Percentiles rank a stretch among this genome's conserved stretches.
phyloP scores from a whole-genome alignment of 2,888 invertebrate species.

The Axea sp. region DNA sequence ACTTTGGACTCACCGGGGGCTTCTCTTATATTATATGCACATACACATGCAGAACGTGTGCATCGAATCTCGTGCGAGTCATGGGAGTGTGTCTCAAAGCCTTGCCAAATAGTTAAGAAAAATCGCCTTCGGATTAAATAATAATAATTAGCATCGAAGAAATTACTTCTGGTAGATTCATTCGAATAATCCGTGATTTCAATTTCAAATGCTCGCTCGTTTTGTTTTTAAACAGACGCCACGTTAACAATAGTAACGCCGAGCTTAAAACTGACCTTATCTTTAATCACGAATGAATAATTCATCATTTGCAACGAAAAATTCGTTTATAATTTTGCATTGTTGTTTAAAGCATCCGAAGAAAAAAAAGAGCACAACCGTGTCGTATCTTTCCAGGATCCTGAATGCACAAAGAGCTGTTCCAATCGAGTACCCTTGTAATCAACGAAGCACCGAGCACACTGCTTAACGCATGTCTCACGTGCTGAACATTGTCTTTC shows the following conservation, averaged over 20 bases:
- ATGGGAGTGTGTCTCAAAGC: no score
- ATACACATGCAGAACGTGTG: constrained; percentile 31
- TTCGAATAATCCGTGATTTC: no score
- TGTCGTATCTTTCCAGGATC: constrained; percentile 55
- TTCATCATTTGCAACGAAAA: constrained; percentile 50
- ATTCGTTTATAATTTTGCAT: constrained; percentile 57
- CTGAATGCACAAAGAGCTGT: constrained; percentile 53
- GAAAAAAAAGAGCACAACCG: constrained; percentile 19
- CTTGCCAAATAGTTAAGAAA: no score
- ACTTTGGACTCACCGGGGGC: constrained; percentile 43
- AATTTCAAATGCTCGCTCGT: constrained; percentile 33
- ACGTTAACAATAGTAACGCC: constrained; percentile 35
- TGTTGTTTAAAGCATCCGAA: constrained; percentile 41
- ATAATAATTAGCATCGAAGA: no score
- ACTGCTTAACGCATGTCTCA: constrained; percentile 58
- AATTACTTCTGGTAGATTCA: no score
- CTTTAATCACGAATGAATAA: constrained; percentile 56
- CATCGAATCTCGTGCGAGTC: constrained; percentile 18
- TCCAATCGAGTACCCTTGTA: constrained; percentile 50
- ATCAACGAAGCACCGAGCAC: constrained; percentile 56
- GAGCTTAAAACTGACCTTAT: constrained; percentile 23
- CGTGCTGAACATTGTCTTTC: constrained; percentile 51
- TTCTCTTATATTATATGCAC: constrained; percentile 44
- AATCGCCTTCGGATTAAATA: no score
- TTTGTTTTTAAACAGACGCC: constrained; percentile 31